These are phyloP conservation scores for Nannoperca australis DNA, from an alignment of 2,797 vertebrate genomes.

Conservation along the genomic window DNA sequence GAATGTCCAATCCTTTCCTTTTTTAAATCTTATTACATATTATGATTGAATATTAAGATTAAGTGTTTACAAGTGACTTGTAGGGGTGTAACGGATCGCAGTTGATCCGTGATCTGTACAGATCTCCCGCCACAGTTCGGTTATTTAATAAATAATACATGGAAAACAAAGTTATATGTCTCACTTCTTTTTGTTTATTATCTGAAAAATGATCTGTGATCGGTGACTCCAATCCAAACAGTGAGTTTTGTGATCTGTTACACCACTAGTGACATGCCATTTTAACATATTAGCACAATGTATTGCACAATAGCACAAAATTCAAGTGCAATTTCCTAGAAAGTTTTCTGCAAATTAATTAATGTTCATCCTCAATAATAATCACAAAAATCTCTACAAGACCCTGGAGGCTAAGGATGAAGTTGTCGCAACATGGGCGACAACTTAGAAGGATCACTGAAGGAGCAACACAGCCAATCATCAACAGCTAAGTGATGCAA, in stretches of 20 bases:
- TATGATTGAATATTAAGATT: neutral
- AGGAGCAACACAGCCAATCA: slow-evolving; percentile 32
- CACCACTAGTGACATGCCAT: neutral
- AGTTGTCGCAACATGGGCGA: neutral
- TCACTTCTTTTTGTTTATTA: too few species aligned
- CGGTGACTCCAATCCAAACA: too few species aligned
- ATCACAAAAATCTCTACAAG: neutral
- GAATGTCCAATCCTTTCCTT: neutral
- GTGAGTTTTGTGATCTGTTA: too few species aligned
- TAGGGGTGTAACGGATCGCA: too few species aligned
- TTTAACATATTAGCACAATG: too few species aligned
- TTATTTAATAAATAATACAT: too few species aligned
- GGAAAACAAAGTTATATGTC: too few species aligned
- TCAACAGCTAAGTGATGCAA: slow-evolving; percentile 35
- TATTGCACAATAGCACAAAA: neutral
- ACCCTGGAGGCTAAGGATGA: neutral
- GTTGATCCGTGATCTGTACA: too few species aligned
- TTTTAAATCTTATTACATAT: neutral
- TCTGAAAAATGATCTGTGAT: too few species aligned
- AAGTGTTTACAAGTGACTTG: neutral
- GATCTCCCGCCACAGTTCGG: too few species aligned
- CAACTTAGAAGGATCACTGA: slow-evolving; percentile 3
- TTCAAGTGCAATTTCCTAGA: neutral
- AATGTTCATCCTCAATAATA: neutral
- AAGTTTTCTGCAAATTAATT: neutral